Base-by-base conservation (phyloP, 2,797 vertebrate species). In the Xiphorhynchus erythropygius region DNA sequence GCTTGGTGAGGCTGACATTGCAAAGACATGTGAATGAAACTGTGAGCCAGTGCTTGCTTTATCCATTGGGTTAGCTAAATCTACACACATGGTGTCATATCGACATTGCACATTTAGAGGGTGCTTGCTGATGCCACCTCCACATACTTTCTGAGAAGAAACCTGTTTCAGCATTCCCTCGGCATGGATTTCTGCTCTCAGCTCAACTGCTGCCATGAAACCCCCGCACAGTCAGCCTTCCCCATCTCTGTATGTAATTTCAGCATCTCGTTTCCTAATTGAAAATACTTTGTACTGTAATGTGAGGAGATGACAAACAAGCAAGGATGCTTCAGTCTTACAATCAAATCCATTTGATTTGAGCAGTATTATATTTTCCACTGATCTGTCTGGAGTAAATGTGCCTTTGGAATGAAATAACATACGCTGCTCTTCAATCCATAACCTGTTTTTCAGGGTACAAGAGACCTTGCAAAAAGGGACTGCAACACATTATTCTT, bases 311-410 rank as follows among this genome's bases (percentile, higher is more conserved):
- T 3, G 28, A 56, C 12, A 94, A 93, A 90, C 42, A 63, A 89
- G 28, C 1, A 9, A 79, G 55, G 39, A 56, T 13, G 28, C 27
- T 81, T 62, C 8, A 57, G 3, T 83, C 35, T 70, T 81, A 65
- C 37, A 91, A 69, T 33, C 30, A 81, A 87, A 89, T 74, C 52
- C 49, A 64, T 88, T 70, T 84, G 70, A 84, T 82, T 93, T 60
- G 47, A 70, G 64, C 47, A 69, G 33, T 39, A 57, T 64, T 25
- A 8, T 32, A 47, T 89, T 89, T 84, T 85, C 44, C 37, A 85
- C 33, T 23, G n/a, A 89, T 39, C 52, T 0, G 0, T n/a, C 63
- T 50, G 41, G 35, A 62, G 49, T 44, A 37, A 62, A 7, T 3
- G 17, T 46, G n/a, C 23, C 46, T 89, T 80, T 56, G 64, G 37